Conservation (phyloP, 1,140 invertebrate species). For the Hermetia illucens region DNA sequence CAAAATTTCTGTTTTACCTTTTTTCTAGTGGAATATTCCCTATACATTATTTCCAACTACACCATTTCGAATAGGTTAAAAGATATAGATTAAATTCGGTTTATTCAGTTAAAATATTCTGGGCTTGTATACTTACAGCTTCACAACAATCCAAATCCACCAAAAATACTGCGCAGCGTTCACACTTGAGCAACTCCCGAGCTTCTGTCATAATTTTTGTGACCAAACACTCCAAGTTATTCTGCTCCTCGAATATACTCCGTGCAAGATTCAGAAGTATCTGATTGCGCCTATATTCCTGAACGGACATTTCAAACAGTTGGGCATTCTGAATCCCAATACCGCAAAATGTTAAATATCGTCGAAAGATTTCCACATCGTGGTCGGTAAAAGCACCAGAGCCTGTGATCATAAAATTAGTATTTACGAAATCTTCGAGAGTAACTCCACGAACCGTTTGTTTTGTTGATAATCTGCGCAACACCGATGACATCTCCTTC, state of each 20-base stretch:
- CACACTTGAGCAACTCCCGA: conserved; percentile 80
- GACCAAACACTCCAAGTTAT: conserved; percentile 81
- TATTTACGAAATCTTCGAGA: background rate
- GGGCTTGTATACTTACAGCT: conserved; percentile 65
- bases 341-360: conserved; percentile 91
- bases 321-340: conserved; percentile 96
- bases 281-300: conserved; percentile 89
- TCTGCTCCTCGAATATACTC: conserved; percentile 86
- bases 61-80: too few relatives aligned
- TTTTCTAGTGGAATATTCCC: too few relatives aligned
- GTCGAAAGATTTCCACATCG: conserved; percentile 75
- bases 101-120: too few relatives aligned
- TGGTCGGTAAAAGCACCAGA: conserved; percentile 72
- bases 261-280: conserved; percentile 73
- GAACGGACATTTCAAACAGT: conserved; percentile 83
- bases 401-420: too few relatives aligned
- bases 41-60: too few relatives aligned
- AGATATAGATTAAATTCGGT: too few relatives aligned
- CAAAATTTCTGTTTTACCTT: too few relatives aligned
- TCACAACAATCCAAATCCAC: conserved; percentile 74
- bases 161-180: conserved; percentile 80
- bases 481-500: conserved; percentile 93
- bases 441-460: conserved; percentile 39
- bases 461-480: conserved; percentile 95
- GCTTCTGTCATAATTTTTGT: conserved; percentile 96